A percentile compares a stretch with the other conserved stretches of the same genome.
Conservation (phyloP, 1,140 invertebrate genomes). For the Drosophila lacertosa region DNA sequence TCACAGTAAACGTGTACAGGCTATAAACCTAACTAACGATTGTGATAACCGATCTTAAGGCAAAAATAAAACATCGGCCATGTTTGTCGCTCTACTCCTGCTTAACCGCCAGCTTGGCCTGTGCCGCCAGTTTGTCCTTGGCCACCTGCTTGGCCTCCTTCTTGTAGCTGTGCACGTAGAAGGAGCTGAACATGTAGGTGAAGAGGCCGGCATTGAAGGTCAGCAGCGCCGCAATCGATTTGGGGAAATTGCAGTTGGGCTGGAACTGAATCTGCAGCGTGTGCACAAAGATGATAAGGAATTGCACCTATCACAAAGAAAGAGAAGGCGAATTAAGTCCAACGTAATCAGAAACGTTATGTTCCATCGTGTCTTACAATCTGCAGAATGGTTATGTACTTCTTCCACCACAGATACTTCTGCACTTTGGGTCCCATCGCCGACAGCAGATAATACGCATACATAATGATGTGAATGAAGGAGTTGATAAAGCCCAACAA, state of each 20-base stretch:
- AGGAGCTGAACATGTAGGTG: constrained; percentile 93
- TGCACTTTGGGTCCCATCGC: constrained; percentile 92
- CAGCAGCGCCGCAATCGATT: constrained; percentile 88
- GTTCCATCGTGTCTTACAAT: constrained; percentile 86
- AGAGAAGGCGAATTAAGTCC: not conserved
- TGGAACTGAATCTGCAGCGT: constrained; percentile 86
- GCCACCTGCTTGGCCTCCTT: constrained; percentile 79
- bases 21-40: constrained; percentile 42
- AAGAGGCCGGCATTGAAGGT: constrained; percentile 91
- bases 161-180: constrained; percentile 91
- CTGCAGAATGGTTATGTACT: constrained; percentile 93
- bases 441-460: constrained; percentile 92
- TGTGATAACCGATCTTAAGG: constrained; percentile 39
- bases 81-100: constrained; percentile 43
- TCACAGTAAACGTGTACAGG: constrained; percentile 33
- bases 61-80: constrained; percentile 20
- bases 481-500: constrained; percentile 94
- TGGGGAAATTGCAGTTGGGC: constrained; percentile 88
- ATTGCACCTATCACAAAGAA: constrained; percentile 88
- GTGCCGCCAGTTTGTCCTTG: constrained; percentile 57
- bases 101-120: constrained; percentile 62
- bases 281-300: constrained; percentile 91
- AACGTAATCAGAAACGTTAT: not conserved
- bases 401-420: constrained; percentile 97
- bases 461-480: constrained; percentile 91